Evolutionary conservation across 2,113 vertebrate genomes (phyloP), one percentile per base, ranked within the genome.

Genomic region (Xenopus borealis): DNA sequence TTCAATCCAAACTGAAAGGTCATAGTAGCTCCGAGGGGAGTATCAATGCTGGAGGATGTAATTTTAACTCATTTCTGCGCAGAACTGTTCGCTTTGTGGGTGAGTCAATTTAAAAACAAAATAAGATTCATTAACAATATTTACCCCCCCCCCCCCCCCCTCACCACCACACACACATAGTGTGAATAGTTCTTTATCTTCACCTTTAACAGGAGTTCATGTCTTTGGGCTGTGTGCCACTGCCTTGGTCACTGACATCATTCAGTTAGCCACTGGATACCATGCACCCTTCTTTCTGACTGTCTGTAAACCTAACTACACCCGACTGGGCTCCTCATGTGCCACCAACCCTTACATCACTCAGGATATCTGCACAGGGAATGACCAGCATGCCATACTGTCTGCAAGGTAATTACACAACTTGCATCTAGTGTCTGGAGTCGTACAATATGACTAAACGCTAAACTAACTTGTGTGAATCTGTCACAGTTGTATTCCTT

Each of bases 271-370:
- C 72, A 98, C 96, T 0, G 97, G 97, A 74, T 97, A 97, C 85
- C 96, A 98, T 0, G 87, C 97, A 0, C 97, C 97, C 0, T 98
- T 98, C 89, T 99, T 99, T 87, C 91, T 99, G 74, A 98, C 97
- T 0, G 97, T 99, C 52, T 99, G 97, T 81, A 95, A 97, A 61
- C 97, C 97, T 30, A 98, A 99, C 88, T 98, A 98, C 82, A 98
- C 95, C 0, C 85, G 94, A 50, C 86, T 92, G 12, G 94, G 94
- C 4, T 93, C 91, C 0, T 90, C 95, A 0, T 98, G 97, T 0
- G 94, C 96, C 0, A 79, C 87, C 53, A 95, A 96, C 80, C 90
- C 94, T 45, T 98, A 97, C 86, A 91, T 99, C 86, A 98, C 94
- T 0, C 94, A 91, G 86, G 96, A 98, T 80, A 97, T 98, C 81